Evolutionary conservation across 2,888 invertebrate species (phyloP), one percentile per base, ranked within the genome.

Genomic region (Anticlea derivata): DNA sequence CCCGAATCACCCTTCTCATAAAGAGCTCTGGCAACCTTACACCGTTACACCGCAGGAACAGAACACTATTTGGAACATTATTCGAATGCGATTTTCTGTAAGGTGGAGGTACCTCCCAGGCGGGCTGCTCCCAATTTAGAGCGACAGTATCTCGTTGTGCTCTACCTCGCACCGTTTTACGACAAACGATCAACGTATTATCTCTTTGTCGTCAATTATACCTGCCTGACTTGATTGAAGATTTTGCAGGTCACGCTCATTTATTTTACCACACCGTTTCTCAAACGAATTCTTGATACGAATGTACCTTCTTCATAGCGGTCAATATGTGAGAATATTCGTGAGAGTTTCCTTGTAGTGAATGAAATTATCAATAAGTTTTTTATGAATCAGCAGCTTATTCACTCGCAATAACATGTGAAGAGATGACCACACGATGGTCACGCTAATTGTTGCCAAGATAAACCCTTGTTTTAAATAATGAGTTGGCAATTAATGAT

Each of bases 121-220:
- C n/a, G n/a, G n/a, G n/a, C n/a, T n/a, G n/a, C n/a, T n/a, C n/a
- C n/a, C n/a, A n/a, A n/a, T n/a, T n/a, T n/a, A n/a, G n/a, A n/a
- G n/a, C n/a, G n/a, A n/a, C n/a, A n/a, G n/a, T n/a, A n/a, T n/a
- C n/a, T n/a, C n/a, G n/a, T n/a, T n/a, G n/a, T n/a, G n/a, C n/a
- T n/a, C n/a, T n/a, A n/a, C n/a, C n/a, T 50, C 43, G 50, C 55
- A 58, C 56, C 34, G 55, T 47, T 52, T 27, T 45, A 55, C 55
- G 37, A 48, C 50, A 47, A 43, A 41, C 43, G 30, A 51, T 43
- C 37, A 41, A 47, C 41, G 33, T 40, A 37, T 51, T 50, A 53
- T 27, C 17, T 53, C 23, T 45, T 41, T 50, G 22, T 45, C 35
- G 11, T 26, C 20, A 26, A 20, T 39, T 11, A 17, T 34, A 24